These are phyloP conservation scores for Mimas tiliae DNA, from an alignment of 2,888 invertebrate genomes.

Conservation along the genomic window DNA sequence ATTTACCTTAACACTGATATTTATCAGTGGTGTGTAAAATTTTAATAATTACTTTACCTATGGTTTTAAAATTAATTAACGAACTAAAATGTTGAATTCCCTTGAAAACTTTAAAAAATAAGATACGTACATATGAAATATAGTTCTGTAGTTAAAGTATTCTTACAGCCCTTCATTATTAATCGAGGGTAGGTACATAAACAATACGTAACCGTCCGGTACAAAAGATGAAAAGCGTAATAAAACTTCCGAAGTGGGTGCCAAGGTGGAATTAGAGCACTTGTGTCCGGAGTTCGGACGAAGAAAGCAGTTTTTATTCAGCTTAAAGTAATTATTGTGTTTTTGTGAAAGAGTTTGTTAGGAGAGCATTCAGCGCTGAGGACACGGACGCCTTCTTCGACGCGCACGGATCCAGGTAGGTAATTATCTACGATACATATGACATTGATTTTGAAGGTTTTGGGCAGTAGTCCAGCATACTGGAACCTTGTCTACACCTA, in stretches of 20 bases:
- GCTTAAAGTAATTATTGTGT: slow-evolving; percentile 84
- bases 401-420: slow-evolving; percentile 53
- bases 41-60: too few species aligned
- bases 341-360: slow-evolving; percentile 85
- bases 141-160: background rate
- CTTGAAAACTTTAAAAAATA: too few species aligned
- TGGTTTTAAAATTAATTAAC: too few species aligned
- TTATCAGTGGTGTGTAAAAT: too few species aligned
- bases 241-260: slow-evolving; percentile 53
- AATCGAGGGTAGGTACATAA: background rate
- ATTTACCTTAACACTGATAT: too few species aligned
- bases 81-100: too few species aligned
- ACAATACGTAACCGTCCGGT: slow-evolving; percentile 14
- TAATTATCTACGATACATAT: background rate
- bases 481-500: too few species aligned
- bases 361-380: slow-evolving; percentile 74
- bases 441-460: background rate
- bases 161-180: background rate
- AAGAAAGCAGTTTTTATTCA: slow-evolving; percentile 82
- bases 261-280: slow-evolving; percentile 75
- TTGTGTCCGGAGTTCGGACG: slow-evolving; percentile 57
- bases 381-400: slow-evolving; percentile 63
- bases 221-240: slow-evolving; percentile 37
- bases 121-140: too few species aligned
- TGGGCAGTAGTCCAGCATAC: too few species aligned